Evolutionary conservation across 2,113 vertebrate species (phyloP).

Genomic region (Petrocephalus microphthalmus): DNA sequence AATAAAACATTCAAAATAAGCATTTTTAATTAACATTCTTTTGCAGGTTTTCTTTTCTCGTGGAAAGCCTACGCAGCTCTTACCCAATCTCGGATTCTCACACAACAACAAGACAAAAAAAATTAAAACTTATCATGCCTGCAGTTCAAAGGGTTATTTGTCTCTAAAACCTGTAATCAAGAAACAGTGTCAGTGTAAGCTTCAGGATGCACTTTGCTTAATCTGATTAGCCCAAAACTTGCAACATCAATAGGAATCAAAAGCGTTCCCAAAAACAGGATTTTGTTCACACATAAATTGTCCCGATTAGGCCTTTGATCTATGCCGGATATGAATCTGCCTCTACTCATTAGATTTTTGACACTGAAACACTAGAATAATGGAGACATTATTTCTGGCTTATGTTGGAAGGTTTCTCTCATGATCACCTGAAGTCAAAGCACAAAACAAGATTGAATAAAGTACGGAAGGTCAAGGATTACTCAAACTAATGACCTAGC

Average conservation of each 20-base stretch:
- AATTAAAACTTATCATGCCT: not conserved
- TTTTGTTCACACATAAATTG: not conserved
- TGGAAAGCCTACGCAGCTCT: not conserved
- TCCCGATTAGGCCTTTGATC: not conserved
- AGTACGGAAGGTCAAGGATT: not conserved
- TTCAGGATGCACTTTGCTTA: not conserved
- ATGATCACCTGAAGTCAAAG: not conserved
- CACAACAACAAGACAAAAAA: not conserved
- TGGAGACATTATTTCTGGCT: not conserved
- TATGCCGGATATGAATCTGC: not conserved
- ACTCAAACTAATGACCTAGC: not conserved
- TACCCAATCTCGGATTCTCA: not conserved
- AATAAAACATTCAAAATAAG: too few relatives aligned
- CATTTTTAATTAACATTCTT: not conserved
- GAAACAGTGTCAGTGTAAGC: not conserved
- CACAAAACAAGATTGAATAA: not conserved
- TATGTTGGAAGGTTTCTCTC: not conserved
- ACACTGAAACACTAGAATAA: not conserved
- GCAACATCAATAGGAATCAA: not conserved
- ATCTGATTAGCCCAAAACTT: conserved; percentile 5
- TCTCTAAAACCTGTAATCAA: conserved; percentile 3
- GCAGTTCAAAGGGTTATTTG: not conserved
- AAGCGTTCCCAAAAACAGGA: not conserved
- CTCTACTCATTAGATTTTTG: not conserved
- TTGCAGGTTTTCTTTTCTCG: not conserved